A percentile compares a stretch with the other conserved stretches of the same genome.
Evolutionary conservation across 2,888 invertebrate genomes (phyloP).

Genomic region (Chironomus riparius): DNA sequence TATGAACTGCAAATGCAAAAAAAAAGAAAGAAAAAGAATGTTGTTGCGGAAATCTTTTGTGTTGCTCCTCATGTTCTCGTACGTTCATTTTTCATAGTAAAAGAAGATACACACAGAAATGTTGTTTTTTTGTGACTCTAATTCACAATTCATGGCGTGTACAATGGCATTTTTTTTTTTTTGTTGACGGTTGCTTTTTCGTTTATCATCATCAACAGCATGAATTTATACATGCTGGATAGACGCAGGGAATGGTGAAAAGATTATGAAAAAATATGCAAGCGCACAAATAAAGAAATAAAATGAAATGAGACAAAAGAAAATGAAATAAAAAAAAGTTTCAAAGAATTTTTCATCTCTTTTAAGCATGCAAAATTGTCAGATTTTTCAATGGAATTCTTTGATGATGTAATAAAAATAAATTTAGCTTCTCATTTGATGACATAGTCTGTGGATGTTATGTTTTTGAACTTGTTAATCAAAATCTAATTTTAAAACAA

Average conservation of each 20-base stretch:
- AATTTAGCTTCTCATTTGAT: too few species aligned
- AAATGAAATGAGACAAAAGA: too few species aligned
- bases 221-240: too few species aligned
- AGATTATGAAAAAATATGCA: constrained; percentile 13
- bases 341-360: too few species aligned
- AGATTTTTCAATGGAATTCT: too few species aligned
- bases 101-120: background rate
- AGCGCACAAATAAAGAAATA: background rate
- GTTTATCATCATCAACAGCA: background rate
- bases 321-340: too few species aligned
- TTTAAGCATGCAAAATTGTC: too few species aligned
- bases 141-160: constrained; percentile 3
- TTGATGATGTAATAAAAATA: too few species aligned
- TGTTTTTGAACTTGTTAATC: too few species aligned
- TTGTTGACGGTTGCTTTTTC: background rate
- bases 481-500: too few species aligned
- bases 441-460: too few species aligned
- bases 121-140: background rate
- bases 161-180: constrained; percentile 11
- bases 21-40: background rate
- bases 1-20: background rate
- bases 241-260: background rate
- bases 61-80: background rate
- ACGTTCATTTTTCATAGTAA: background rate
- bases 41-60: constrained; percentile 22